Evolutionary conservation across 2,113 vertebrate genomes (phyloP), one percentile per base, ranked within the genome.

Genomic region (Peromyscus polionotus): DNA sequence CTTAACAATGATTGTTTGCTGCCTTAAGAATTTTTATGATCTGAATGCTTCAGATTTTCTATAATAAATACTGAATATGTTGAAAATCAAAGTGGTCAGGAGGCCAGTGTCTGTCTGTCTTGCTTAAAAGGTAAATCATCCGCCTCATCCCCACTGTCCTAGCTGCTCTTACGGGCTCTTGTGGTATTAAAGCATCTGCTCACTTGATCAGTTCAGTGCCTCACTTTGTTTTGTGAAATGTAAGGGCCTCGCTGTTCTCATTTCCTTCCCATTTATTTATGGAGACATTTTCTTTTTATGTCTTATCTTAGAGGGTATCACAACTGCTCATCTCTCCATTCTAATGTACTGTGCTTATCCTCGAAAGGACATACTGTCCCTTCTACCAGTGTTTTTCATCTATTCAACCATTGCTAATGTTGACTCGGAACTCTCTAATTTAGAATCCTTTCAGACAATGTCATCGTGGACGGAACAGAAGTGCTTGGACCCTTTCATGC

Each of bases 111-210:
- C 95, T 93, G 39, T 93, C 95, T 93, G 54, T 86, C 54, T 90
- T 85, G 24, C 67, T 57, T 61, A 89, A 88, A 67, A 93, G 39
- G 1, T 80, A 88, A 97, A 95, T 16, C 57, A 28, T 97, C 98
- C 2, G 51, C 93, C 93, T 39, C 91, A 16, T 94, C 96, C 86
- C 54, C 94, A 16, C 45, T 81, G 48, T 85, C n/a, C 45, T 26
- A 39, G 59, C 76, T 22, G n/a, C 8, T 75, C 57, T 90, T 88
- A 81, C 88, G 39, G 80, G 45, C 19, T 95, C 76, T 93, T 76
- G 96, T 0, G 0, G 33, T 94, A 31, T 68, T 97, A 89, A 97
- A 97, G 91, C 97, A 95, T 70, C 91, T 97, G 85, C 95, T 96
- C 65, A 67, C 57, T 94, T 88, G 94, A 94, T 96, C 88, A 89